Evolutionary conservation across 2,888 invertebrate genomes (phyloP), one percentile per base, ranked within the genome.

Genomic region (Pollenia labialis): DNA sequence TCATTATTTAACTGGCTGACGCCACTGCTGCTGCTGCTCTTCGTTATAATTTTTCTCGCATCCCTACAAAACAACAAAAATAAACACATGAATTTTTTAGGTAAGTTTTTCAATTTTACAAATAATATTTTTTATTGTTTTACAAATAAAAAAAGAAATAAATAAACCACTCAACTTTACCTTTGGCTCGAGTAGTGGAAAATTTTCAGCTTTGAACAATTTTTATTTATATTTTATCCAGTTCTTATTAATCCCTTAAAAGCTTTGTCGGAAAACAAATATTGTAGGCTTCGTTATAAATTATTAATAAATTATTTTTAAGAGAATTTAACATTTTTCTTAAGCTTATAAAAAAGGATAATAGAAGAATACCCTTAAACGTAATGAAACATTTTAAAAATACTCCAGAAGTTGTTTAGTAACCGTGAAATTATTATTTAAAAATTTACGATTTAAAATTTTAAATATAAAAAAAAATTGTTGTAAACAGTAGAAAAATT

Each of bases 141-240:
- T 32, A 32, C 18, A 18, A 18, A 23, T 2, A 44, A 4, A 16
- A 32, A 40, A 62, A 44, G 44, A 16, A 10, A 18, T 0, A 18
- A 54, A 62, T 16, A 40, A 62, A 10, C 16, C 18, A 23, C 1
- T 40, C 16, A 58, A 58, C n/a, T n/a, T 42, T 48, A 48, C 62
- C 76, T 76, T 76, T 76, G 76, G 83, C 83, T 77, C 83, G 77
- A 77, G 64, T 50, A 58, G 0, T 50, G 2, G 8, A 12, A 46
- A 16, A 12, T 18, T 42, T 12, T 72, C 48, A 42, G 3, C n/a
- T 44, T 52, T 52, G 8, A n/a, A 4, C 14, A 42, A 44, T 7
- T 62, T 64, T 46, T 23, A 23, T 3, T 2, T 9, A n/a, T 11
- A 18, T 54, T 54, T 23, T 56, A 11, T 23, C 10, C 12, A 11